Percentiles rank a stretch among this genome's conserved stretches.
Conservation (phyloP, 2,888 invertebrate species). For the Rhodophaea formosa region DNA sequence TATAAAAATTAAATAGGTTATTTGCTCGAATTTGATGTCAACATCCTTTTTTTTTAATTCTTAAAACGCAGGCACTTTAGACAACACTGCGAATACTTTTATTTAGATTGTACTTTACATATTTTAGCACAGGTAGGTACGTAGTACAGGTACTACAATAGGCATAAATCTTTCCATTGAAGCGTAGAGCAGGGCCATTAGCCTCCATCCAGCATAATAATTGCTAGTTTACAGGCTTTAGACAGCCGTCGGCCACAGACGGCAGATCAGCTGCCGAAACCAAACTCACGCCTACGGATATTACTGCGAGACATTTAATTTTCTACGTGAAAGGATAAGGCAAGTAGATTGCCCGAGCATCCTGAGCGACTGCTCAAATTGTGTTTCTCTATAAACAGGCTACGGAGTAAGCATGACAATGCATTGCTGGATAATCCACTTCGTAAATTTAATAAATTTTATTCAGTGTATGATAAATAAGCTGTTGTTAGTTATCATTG, state of each 20-base stretch:
- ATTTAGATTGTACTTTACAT: too few species aligned
- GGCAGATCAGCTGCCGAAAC: constrained; percentile 75
- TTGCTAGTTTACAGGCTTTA: constrained; percentile 36
- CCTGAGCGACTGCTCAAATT: constrained; percentile 60
- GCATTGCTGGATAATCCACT: constrained; percentile 33
- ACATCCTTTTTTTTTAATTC: too few species aligned
- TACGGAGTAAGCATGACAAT: constrained; percentile 33
- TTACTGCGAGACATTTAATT: constrained; percentile 78
- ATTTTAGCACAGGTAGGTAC: too few species aligned
- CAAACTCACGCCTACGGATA: constrained; percentile 66
- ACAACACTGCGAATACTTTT: too few species aligned
- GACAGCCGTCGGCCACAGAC: constrained; percentile 35
- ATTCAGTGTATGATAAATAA: too few species aligned
- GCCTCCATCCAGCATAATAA: constrained; percentile 22
- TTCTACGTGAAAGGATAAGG: constrained; percentile 80
- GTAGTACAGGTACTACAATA: background rate
- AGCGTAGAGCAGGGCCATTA: background rate
- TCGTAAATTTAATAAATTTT: constrained; percentile 1
- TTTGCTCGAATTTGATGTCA: too few species aligned
- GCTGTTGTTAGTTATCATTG: too few species aligned
- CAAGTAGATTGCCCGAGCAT: constrained; percentile 66
- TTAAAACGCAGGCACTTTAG: too few species aligned
- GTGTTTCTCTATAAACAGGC: constrained; percentile 62
- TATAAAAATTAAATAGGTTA: too few species aligned
- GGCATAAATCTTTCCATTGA: background rate